Percentiles rank a stretch among this genome's conserved stretches.
Evolutionary conservation across 2,113 vertebrate species (phyloP).

Genomic region (Platichthys flesus): DNA sequence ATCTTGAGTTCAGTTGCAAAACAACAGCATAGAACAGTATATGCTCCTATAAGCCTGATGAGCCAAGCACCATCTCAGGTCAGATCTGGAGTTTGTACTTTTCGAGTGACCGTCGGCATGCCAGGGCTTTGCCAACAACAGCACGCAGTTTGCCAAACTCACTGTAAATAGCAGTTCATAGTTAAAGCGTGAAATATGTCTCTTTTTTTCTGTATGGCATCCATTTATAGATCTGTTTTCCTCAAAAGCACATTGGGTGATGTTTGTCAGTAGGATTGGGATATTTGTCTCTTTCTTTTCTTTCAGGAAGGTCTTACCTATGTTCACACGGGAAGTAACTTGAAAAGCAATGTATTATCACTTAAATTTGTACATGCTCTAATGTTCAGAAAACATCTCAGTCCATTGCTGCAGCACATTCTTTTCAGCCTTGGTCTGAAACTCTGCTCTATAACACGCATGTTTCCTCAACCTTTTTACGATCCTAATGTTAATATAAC

Average conservation of each 20-base stretch:
- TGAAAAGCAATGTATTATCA: too few relatives aligned
- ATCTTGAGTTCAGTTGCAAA: slow-evolving; percentile 31
- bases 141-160: slow-evolving; percentile 4
- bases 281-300: background rate
- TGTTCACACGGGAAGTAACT: too few relatives aligned
- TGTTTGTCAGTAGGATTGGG: slow-evolving; percentile 1
- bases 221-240: background rate
- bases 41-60: slow-evolving; percentile 18
- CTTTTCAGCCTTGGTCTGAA: too few relatives aligned
- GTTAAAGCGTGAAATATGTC: slow-evolving; percentile 10
- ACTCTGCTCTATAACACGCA: too few relatives aligned
- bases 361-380: too few relatives aligned
- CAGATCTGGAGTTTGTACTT: slow-evolving; percentile 14
- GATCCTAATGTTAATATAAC: background rate
- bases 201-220: background rate
- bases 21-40: slow-evolving; percentile 23
- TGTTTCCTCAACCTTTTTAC: background rate
- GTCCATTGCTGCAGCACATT: too few relatives aligned
- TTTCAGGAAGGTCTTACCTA: background rate
- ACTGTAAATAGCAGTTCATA: slow-evolving; percentile 2
- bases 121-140: slow-evolving; percentile 4
- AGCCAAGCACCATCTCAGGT: slow-evolving; percentile 7
- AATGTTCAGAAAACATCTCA: too few relatives aligned
- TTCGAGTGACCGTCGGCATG: slow-evolving; percentile 15
- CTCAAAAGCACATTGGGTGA: background rate